Percentiles rank a stretch among this genome's conserved stretches.
These are phyloP conservation scores for Nyctibius bracteatus DNA, from an alignment of 2,113 vertebrate genomes.

Conservation along the genomic window DNA sequence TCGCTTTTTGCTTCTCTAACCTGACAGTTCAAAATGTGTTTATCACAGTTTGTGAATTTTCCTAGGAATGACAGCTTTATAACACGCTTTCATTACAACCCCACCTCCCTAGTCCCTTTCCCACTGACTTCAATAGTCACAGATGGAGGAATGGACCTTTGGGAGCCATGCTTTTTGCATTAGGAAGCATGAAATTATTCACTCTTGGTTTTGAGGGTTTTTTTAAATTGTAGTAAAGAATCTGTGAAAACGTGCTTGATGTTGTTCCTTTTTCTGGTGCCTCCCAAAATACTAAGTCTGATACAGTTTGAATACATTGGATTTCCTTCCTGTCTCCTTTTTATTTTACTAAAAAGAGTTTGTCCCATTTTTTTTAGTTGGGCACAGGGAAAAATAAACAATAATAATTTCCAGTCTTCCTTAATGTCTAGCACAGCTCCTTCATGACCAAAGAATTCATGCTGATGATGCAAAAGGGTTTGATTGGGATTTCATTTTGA, in stretches of 20 bases:
- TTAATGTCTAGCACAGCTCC: neutral
- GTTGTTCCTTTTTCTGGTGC: slow-evolving; percentile 22
- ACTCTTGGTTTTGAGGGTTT: neutral
- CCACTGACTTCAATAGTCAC: neutral
- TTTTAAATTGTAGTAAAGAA: neutral
- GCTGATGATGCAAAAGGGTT: neutral
- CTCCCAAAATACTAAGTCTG: neutral
- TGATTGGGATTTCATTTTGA: neutral
- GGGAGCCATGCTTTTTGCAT: slow-evolving; percentile 8
- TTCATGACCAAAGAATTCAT: slow-evolving; percentile 13
- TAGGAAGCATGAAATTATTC: slow-evolving; percentile 21
- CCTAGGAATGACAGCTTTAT: slow-evolving; percentile 31
- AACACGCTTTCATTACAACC: neutral
- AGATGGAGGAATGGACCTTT: neutral
- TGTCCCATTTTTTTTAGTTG: neutral
- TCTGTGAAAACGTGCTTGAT: neutral
- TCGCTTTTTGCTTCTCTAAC: slow-evolving; percentile 17
- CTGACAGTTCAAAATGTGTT: slow-evolving; percentile 15
- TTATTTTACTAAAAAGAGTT: neutral
- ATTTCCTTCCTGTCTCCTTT: neutral
- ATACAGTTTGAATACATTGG: neutral
- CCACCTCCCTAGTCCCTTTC: neutral
- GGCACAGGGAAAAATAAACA: neutral
- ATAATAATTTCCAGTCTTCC: neutral
- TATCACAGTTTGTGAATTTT: slow-evolving; percentile 22